Base-by-base conservation (phyloP, 2,888 invertebrate genomes). In the Saturnia pavonia region DNA sequence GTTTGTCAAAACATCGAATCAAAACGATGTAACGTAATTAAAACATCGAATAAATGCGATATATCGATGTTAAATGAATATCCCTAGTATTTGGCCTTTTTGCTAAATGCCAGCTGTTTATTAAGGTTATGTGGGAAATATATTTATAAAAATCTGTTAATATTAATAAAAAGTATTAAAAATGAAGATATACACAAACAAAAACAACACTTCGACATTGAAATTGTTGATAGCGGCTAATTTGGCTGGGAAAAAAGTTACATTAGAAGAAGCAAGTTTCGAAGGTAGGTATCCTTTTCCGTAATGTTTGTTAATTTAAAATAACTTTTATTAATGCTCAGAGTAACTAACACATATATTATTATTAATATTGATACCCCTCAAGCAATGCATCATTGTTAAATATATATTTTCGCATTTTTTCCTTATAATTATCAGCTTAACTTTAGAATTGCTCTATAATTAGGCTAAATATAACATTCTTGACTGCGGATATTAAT, bases 141-240 rank as follows among this genome's bases (percentile, higher is more conserved):
- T n/a, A 67, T 68, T 65, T 69, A 34, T 60, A 60, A 60, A 60
- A 60, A 60, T 27, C 9, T 72, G 68, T 63, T 65, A 43, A 70
- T 42, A 6, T n/a, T 65, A 25, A 67, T 68, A 68, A 71, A 73
- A 73, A 67, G 14, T 76, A 76, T 77, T 74, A 73, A 95, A 92
- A 91, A 96, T 97, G 96, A 96, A 95, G 84, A 94, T 97, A 75
- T 95, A 95, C 76, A 96, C 97, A 14, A 97, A 97, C 84, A 95
- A 96, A 82, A 96, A 96, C 79, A 97, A 97, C 89, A 96, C 97
- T 45, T 95, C 96, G 27, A 95, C 96, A 34, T 90, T 97, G 75
- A 97, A 97, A 87, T 84, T 97, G 75, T 82, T 97, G 43, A 94
- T 97, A 80, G 95, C 96, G 72, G 95, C 96, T 14, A 96, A 96